These are phyloP conservation scores for Formica exsecta DNA, from an alignment of 1,140 invertebrate species.

Conservation along the genomic window DNA sequence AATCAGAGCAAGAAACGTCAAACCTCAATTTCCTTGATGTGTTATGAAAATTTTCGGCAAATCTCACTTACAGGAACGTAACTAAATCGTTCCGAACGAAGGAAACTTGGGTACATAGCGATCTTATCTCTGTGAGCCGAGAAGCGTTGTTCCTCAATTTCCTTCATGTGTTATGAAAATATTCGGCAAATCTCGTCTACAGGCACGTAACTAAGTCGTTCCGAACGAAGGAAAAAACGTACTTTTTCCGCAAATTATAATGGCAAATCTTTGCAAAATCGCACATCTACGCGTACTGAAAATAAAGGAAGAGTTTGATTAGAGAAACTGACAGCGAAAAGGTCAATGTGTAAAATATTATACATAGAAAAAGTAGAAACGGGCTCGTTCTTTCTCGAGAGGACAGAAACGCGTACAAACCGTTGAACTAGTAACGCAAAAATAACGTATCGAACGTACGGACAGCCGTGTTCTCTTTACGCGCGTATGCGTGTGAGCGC, in stretches of 20 bases:
- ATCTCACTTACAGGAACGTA: no score
- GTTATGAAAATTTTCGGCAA: no score
- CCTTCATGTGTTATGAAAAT: no score
- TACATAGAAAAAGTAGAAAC: not conserved
- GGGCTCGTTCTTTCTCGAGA: conserved; percentile 24
- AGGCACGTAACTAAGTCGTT: no score
- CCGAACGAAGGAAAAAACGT: no score
- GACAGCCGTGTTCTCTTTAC: not conserved
- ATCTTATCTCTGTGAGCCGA: no score
- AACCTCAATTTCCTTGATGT: no score
- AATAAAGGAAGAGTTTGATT: conserved; percentile 33
- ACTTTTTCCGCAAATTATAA: not conserved
- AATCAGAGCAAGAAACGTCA: not conserved
- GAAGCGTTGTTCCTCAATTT: no score
- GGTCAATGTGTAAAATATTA: conserved; percentile 26
- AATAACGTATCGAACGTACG: conserved; percentile 57
- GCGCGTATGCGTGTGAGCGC: not conserved
- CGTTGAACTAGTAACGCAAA: conserved; percentile 54
- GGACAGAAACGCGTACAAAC: conserved; percentile 32
- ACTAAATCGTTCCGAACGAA: no score
- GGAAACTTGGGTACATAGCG: no score
- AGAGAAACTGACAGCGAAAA: conserved; percentile 2
- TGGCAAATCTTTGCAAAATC: conserved; percentile 29
- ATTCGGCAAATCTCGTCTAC: no score
- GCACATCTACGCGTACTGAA: conserved; percentile 15